These are phyloP conservation scores for Sternarchorhynchus goeldii DNA, from an alignment of 2,797 vertebrate genomes.

Conservation along the genomic window DNA sequence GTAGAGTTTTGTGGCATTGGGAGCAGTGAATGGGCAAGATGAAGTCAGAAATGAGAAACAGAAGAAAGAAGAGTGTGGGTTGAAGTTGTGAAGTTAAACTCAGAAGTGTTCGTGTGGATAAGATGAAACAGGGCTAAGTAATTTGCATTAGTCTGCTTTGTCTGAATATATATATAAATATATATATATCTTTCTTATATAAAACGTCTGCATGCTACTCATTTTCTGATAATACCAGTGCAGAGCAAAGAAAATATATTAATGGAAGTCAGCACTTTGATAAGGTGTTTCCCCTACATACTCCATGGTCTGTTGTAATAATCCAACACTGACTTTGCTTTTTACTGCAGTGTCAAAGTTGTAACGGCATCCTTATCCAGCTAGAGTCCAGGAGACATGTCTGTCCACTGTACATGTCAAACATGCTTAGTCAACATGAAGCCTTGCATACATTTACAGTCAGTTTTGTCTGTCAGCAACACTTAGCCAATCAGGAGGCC, in stretches of 20 bases:
- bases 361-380: conserved; percentile 15
- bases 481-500: conserved; percentile 26
- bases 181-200: conserved; percentile 50
- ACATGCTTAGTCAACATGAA: conserved; percentile 5
- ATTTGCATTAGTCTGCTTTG: conserved; percentile 94
- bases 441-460: conserved; percentile 5
- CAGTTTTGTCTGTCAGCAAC: conserved; percentile 25
- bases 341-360: conserved; percentile 30
- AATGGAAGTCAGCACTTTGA: conserved; percentile 53
- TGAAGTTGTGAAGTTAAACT: conserved; percentile 88
- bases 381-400: neutral
- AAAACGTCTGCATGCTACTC: conserved; percentile 70
- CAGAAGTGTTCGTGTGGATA: conserved; percentile 98
- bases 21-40: conserved; percentile 66
- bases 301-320: conserved; percentile 41
- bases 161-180: conserved; percentile 60
- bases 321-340: too few species aligned
- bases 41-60: conserved; percentile 88
- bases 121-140: conserved; percentile 92
- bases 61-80: conserved; percentile 98
- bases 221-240: conserved; percentile 47
- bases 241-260: conserved; percentile 51
- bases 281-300: conserved; percentile 45
- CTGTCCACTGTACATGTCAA: neutral
- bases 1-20: conserved; percentile 75